Evolutionary conservation across 2,888 invertebrate genomes (phyloP), one percentile per base, ranked within the genome.

Genomic region (Drosophila colorata): DNA sequence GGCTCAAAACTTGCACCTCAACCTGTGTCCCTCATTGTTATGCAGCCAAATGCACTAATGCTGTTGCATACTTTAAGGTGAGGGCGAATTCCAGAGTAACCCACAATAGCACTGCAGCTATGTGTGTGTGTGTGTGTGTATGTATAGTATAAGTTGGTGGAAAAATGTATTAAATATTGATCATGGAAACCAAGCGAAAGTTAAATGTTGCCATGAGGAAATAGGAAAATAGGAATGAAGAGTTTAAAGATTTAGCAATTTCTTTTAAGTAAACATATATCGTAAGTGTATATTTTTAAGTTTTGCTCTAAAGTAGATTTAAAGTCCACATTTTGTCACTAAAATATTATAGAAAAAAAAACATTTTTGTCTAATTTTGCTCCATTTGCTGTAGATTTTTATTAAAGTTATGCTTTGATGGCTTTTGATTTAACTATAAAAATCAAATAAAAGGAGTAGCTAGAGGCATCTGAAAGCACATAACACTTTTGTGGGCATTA

Each of bases 11-110:
- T 76, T 70, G 56, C 35, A 60, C 64, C 57, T 53, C 41, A 57
- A 52, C 49, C 56, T 58, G 28, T 35, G 43, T 63, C 43, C 64
- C 60, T 63, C 74, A 64, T 78, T 82, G 69, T 74, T 69, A 61
- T 71, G 75, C 72, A 67, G 47, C 59, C 66, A 63, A 80, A 79
- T 74, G 80, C 69, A 78, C 74, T 78, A 75, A 78, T 74, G 79
- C 72, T 68, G 72, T 78, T 78, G 82, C 82, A 78, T 82, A 69
- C 67, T 63, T 70, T 52, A 66, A 63, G 78, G 68, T 61, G 55
- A 16, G 47, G 13, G 37, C 47, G 25, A 48, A 49, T 43, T n/a
- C 20, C 46, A 49, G 43, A 74, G 52, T 46, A 38, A 58, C 40
- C 18, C 46, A 60, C 46, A 60, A 44, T n/a, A 6, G 28, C 41